Percentiles rank a stretch among this genome's conserved stretches.
phyloP scores from a whole-genome alignment of 2,113 vertebrate genomes.

The Orthonyx spaldingii region DNA sequence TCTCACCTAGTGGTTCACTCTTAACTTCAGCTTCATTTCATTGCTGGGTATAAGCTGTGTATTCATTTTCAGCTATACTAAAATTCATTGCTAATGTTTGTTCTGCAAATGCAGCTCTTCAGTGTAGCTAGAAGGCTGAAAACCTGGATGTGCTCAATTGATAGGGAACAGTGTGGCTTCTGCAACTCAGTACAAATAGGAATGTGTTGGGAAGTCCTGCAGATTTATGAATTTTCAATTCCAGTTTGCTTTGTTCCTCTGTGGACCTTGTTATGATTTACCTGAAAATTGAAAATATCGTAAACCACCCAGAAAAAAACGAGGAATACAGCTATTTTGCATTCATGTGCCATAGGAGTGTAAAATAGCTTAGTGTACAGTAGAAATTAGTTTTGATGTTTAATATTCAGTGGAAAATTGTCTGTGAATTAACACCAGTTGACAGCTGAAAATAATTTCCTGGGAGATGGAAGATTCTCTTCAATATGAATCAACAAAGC shows the following conservation, averaged over 20 bases:
- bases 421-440: not conserved
- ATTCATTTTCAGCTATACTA: conserved; percentile 1
- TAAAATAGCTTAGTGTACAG: not conserved
- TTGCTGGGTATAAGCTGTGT: not conserved
- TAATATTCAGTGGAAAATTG: not conserved
- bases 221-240: not conserved
- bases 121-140: not conserved
- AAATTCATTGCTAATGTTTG: not conserved
- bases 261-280: not conserved
- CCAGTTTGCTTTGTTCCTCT: not conserved
- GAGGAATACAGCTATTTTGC: not conserved
- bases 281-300: not conserved
- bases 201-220: not conserved
- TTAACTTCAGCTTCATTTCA: conserved; percentile 24
- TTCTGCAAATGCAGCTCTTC: not conserved
- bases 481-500: not conserved
- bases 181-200: not conserved
- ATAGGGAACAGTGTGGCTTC: not conserved
- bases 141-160: not conserved
- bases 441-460: not conserved
- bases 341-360: not conserved
- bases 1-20: not conserved
- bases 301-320: not conserved
- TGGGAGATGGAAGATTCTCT: not conserved
- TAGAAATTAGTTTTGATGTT: not conserved